A percentile compares a stretch with the other conserved stretches of the same genome.
Conservation (phyloP, 2,797 vertebrate genomes). For the Botia kubotai region DNA sequence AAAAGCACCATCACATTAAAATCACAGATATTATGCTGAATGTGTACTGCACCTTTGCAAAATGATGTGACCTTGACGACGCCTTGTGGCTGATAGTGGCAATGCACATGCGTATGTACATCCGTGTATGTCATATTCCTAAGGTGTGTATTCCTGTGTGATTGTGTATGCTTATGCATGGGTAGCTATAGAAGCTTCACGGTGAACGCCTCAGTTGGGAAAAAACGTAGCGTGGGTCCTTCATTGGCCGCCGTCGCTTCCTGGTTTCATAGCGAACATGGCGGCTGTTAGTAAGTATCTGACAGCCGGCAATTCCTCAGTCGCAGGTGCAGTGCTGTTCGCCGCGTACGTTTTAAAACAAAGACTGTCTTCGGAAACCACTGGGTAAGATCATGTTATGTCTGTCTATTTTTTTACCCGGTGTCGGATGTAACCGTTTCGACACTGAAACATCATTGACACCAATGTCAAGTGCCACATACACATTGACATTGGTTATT, state of each 20-base stretch:
- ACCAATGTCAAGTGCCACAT: too few relatives aligned
- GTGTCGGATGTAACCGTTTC: slow-evolving; percentile 23
- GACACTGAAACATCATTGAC: slow-evolving; percentile 44
- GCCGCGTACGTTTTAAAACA: slow-evolving; percentile 75
- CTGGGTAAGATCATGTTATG: slow-evolving; percentile 66
- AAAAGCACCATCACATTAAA: background rate
- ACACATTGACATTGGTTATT: slow-evolving; percentile 6
- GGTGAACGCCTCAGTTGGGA: background rate
- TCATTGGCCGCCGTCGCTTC: slow-evolving; percentile 34
- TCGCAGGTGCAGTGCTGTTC: slow-evolving; percentile 77
- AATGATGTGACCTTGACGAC: slow-evolving; percentile 51
- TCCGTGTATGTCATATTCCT: background rate
- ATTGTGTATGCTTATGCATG: background rate
- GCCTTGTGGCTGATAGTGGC: slow-evolving; percentile 59
- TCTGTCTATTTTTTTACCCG: background rate
- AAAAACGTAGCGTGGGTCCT: background rate
- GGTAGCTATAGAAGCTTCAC: background rate
- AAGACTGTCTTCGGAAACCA: slow-evolving; percentile 67
- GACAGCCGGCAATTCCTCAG: slow-evolving; percentile 78
- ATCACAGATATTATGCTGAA: background rate
- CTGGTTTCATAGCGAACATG: slow-evolving; percentile 48
- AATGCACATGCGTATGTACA: background rate
- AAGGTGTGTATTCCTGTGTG: background rate
- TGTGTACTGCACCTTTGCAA: background rate
- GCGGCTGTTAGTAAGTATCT: slow-evolving; percentile 85